Conservation (phyloP, 2,113 vertebrate species). For the Hipposideros armiger region DNA sequence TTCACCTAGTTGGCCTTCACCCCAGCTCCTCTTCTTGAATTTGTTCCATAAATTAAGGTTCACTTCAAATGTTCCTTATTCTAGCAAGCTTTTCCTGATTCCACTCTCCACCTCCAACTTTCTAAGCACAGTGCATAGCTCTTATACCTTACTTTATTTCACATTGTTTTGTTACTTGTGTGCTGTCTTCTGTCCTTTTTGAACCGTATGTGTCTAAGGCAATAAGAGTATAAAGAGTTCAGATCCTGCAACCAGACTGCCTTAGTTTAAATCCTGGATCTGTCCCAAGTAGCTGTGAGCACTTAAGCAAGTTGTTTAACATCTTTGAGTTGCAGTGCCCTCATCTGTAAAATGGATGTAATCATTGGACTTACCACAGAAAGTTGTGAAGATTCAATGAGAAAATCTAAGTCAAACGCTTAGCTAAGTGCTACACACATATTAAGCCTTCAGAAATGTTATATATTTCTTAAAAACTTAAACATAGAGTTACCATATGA, state of each 20-base stretch:
- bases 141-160: not conserved
- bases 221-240: constrained; percentile 2
- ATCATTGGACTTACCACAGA: not conserved
- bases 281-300: not conserved
- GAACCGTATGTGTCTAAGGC: not conserved
- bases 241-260: constrained; percentile 15
- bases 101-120: not conserved
- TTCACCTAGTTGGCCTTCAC: constrained; percentile 40
- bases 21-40: not conserved
- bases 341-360: not conserved
- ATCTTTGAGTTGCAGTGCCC: not conserved
- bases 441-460: constrained; percentile 14
- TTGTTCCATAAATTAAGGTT: not conserved
- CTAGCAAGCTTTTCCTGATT: not conserved
- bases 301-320: not conserved
- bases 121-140: not conserved
- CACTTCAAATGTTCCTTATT: not conserved
- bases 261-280: not conserved
- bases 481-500: not conserved
- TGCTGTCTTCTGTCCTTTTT: not conserved
- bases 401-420: constrained; percentile 4
- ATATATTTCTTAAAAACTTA: constrained; percentile 26
- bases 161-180: not conserved
- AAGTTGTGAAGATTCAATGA: not conserved
- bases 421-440: constrained; percentile 5